phyloP scores from a whole-genome alignment of 2,888 invertebrate species.

The Tetanocera ferruginea region DNA sequence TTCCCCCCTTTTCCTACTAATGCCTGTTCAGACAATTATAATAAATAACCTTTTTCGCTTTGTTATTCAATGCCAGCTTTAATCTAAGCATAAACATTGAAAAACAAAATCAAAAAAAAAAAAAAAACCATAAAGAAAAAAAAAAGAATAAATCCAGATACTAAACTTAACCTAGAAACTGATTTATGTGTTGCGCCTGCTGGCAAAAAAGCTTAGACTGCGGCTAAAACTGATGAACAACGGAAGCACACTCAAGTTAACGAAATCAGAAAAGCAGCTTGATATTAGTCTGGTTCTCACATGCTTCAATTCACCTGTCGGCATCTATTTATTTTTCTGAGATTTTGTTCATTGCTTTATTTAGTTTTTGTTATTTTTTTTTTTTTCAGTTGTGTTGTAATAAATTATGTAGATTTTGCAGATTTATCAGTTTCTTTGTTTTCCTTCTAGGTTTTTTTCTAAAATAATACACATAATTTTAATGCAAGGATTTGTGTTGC shows the following conservation, averaged over 20 bases:
- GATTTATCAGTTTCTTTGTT: neutral
- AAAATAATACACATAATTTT: neutral
- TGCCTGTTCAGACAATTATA: too few species aligned
- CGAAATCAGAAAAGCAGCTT: constrained; percentile 34
- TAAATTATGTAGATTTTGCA: neutral
- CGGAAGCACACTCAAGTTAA: neutral
- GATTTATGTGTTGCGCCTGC: too few species aligned
- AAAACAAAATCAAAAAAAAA: too few species aligned
- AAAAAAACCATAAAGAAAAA: too few species aligned
- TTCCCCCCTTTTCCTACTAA: too few species aligned
- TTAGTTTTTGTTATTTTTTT: constrained; percentile 33
- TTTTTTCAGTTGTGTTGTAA: constrained; percentile 22
- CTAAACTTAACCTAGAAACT: too few species aligned
- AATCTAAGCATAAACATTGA: too few species aligned
- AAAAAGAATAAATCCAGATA: too few species aligned
- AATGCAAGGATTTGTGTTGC: neutral
- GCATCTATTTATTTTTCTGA: neutral
- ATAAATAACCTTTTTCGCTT: too few species aligned
- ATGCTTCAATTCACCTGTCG: neutral
- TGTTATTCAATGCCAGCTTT: too few species aligned
- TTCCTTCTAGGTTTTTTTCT: neutral
- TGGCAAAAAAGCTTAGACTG: neutral
- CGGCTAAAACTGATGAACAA: neutral
- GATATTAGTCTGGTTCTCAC: constrained; percentile 25
- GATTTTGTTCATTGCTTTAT: constrained; percentile 27